Evolutionary conservation across 2,888 invertebrate genomes (phyloP), one percentile per base, ranked within the genome.

Genomic region (Heliconius hortense): DNA sequence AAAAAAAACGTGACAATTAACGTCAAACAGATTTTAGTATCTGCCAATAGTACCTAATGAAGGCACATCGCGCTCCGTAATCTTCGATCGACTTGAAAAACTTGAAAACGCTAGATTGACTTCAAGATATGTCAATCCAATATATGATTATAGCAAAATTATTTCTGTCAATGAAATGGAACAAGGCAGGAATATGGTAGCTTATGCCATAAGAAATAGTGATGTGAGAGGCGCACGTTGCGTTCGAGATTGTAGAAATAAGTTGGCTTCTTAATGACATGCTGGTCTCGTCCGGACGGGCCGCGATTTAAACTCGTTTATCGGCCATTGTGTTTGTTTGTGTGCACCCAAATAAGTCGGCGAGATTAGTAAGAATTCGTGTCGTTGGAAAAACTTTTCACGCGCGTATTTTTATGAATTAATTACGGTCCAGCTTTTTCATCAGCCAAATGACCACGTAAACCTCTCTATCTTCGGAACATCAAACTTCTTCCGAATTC

Each of bases 251-350:
- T 64, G 78, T 75, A 76, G 71, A 26, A 60, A 21, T 71, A 72
- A 79, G 76, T 73, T 82, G 81, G 77, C 72, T 82, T 85, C 82
- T 82, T 89, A 89, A 88, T 90, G 87, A 88, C 85, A 91, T 91
- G 87, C 91, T 84, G 81, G 89, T 90, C 92, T 87, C 90, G 91
- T 90, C 82, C 85, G 80, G 83, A 83, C 83, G 82, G 84, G 83
- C 84, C 84, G 86, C 89, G 90, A 89, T 91, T 91, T 89, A 89
- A 91, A 92, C 90, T 89, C 88, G 92, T 89, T 89, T 90, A 90
- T 86, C 85, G 85, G 82, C 86, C 85, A 89, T 90, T 83, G 83
- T 89, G 89, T 87, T 79, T 79, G 82, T 82, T 79, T 79, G 83
- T 85, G 84, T 85, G 87, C 84, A 84, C 84, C 86, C 87, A 87